phyloP scores from a whole-genome alignment of 2,113 vertebrate genomes.

The Alouatta palliata region DNA sequence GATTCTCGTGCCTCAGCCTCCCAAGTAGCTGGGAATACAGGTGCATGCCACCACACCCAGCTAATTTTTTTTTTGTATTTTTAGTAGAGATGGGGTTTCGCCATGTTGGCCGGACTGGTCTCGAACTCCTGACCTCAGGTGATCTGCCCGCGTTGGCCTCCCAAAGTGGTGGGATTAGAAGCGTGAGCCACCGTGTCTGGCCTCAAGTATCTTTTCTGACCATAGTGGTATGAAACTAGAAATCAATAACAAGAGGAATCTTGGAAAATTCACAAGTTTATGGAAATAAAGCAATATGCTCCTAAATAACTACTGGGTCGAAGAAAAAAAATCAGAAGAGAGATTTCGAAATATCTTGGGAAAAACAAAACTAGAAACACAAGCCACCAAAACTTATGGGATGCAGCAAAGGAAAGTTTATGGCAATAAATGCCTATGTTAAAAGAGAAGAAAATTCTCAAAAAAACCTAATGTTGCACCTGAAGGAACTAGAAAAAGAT shows the following conservation, averaged over 20 bases:
- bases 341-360: neutral
- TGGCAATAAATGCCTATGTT: neutral
- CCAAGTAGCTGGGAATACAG: too few relatives aligned
- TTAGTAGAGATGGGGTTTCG: too few relatives aligned
- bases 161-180: too few relatives aligned
- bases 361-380: neutral
- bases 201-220: neutral
- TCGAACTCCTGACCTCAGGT: too few relatives aligned
- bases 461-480: neutral
- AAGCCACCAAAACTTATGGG: neutral
- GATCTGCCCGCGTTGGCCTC: too few relatives aligned
- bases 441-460: neutral
- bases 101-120: too few relatives aligned
- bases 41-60: too few relatives aligned
- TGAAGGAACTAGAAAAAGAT: neutral
- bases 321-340: neutral
- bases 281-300: neutral
- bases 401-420: neutral
- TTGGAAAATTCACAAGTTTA: neutral
- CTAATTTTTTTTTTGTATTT: too few relatives aligned
- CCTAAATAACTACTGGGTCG: neutral
- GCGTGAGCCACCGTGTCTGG: too few relatives aligned
- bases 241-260: neutral
- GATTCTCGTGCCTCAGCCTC: too few relatives aligned
- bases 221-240: neutral